Percentiles rank a stretch among this genome's conserved stretches.
Evolutionary conservation across 2,113 vertebrate species (phyloP).

Genomic region (Sigmodon hispidus): DNA sequence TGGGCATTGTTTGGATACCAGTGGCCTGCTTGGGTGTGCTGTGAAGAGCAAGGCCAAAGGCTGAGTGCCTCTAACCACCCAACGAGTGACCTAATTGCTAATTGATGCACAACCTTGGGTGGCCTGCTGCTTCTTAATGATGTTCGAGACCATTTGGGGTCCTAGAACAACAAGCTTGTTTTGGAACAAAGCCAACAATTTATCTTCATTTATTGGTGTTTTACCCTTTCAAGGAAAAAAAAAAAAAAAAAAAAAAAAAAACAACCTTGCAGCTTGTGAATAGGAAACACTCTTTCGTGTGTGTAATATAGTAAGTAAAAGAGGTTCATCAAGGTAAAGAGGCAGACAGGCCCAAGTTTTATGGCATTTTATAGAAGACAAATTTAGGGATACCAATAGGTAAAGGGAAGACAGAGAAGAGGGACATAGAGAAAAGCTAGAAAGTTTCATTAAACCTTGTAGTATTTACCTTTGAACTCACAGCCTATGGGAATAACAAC

Average conservation of each 20-base stretch:
- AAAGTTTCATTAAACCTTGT: neutral
- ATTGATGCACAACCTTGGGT: conserved; percentile 69
- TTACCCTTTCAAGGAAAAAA: conserved; percentile 46
- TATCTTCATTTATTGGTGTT: conserved; percentile 71
- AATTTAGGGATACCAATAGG: neutral
- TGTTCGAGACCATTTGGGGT: conserved; percentile 64
- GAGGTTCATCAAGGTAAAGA: neutral
- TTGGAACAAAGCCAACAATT: conserved; percentile 75
- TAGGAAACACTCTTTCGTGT: neutral
- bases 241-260: neutral
- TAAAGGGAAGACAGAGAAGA: neutral
- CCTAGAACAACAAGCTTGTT: conserved; percentile 73
- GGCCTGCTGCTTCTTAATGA: conserved; percentile 73
- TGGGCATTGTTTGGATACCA: conserved; percentile 47
- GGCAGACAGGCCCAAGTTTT: neutral
- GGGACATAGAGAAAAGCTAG: neutral
- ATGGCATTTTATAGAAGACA: neutral
- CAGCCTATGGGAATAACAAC: neutral
- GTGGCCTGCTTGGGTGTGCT: conserved; percentile 41
- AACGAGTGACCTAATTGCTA: conserved; percentile 69
- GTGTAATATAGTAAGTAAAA: neutral
- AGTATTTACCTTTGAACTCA: conserved; percentile 6
- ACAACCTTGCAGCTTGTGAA: neutral
- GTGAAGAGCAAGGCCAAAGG: conserved; percentile 66
- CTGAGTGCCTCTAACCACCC: conserved; percentile 50